Evolutionary conservation across 2,888 invertebrate species (phyloP), one percentile per base, ranked within the genome.

Genomic region (Zelleria hepariella): DNA sequence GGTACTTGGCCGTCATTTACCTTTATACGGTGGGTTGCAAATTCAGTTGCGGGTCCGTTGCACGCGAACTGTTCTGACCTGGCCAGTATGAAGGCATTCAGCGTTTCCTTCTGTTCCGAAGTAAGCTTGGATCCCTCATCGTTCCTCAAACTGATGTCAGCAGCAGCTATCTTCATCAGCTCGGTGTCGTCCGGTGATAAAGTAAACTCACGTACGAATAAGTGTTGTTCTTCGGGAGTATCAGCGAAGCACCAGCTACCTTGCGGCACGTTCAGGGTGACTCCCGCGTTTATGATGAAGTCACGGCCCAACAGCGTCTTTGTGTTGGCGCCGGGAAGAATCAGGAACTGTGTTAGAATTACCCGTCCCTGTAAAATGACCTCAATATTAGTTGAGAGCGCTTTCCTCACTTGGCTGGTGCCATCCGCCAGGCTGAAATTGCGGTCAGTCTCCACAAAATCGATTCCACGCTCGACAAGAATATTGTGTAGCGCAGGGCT

Each of bases 1-100:
- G 78, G 76, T 7, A 62, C 62, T 58, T 73, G 68, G 26, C 67
- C 58, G 0, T 65, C 67, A 21, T 67, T 67, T 0, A 64, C 62
- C 61, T 73, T 67, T 5, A 75, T 73, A 4, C 26, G 32, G 54
- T 75, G 76, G 15, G 63, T 60, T 1, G 65, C 65, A 18, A 57
- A 66, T 1, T 62, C 61, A 2, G 67, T 67, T 1, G 64, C 27
- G 42, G 60, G 60, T 2, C 63, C 62, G 32, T 47, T 24, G 18
- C 21, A 3, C 10, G 26, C 48, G 58, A 53, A 55, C 42, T 48
- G 15, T 10, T 20, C 47, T n/a, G 26, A 2, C 8, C 56, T 58
- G 5, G 49, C 53, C 5, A 2, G 4, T 15, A 61, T n/a, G 3
- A 61, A 61, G 8, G 27, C 49, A 15, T 61, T 58, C 1, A 61